A percentile compares a stretch with the other conserved stretches of the same genome.
Conservation (phyloP, 2,888 invertebrate genomes). For the Dione vanillae region DNA sequence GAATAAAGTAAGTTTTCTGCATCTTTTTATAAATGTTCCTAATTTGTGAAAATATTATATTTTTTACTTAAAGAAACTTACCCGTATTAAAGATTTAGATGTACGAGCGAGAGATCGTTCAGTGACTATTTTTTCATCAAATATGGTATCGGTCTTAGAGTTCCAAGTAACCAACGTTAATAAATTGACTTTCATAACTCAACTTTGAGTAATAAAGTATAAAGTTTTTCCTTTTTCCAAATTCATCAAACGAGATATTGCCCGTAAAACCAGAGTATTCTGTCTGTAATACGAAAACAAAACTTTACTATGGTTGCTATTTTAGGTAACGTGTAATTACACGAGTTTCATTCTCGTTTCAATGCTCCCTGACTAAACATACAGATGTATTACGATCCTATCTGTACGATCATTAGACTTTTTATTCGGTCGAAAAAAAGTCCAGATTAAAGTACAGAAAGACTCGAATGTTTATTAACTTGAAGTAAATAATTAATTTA, state of each 20-base stretch:
- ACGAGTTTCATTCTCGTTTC: conserved; percentile 2
- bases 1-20: no score
- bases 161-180: conserved; percentile 82
- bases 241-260: conserved; percentile 85
- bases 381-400: neutral
- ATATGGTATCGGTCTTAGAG: conserved; percentile 68
- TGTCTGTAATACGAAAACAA: conserved; percentile 67
- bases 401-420: neutral
- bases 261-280: conserved; percentile 86
- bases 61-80: conserved; percentile 64
- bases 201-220: conserved; percentile 83
- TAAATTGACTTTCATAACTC: conserved; percentile 81
- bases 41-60: no score
- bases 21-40: no score
- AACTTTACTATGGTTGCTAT: conserved; percentile 23
- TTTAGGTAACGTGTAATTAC: conserved; percentile 16
- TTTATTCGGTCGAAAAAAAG: neutral
- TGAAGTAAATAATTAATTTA: no score
- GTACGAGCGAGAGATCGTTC: conserved; percentile 63
- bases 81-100: conserved; percentile 84
- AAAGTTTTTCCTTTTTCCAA: conserved; percentile 87
- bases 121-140: conserved; percentile 55
- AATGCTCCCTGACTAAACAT: neutral
- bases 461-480: no score
- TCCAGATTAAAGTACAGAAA: no score